phyloP scores from a whole-genome alignment of 2,888 invertebrate species.

The Crematogaster levior region DNA sequence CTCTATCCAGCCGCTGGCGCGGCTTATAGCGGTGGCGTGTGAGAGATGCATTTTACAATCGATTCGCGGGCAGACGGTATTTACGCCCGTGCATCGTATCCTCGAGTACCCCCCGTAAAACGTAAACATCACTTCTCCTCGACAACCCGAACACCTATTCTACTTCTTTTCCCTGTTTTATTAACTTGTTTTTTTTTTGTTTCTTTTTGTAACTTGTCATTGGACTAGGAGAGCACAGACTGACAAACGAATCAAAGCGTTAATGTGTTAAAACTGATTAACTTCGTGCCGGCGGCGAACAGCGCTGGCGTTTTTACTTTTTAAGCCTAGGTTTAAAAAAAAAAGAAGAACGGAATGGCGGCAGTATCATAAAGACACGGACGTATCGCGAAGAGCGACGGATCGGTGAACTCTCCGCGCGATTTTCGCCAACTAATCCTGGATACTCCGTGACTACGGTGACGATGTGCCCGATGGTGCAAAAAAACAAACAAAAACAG shows the following conservation, averaged over 20 bases:
- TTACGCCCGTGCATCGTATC: conserved; percentile 55
- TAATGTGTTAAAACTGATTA: conserved; percentile 76
- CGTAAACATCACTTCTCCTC: conserved; percentile 64
- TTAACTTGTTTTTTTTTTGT: conserved; percentile 46
- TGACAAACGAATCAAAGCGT: conserved; percentile 84
- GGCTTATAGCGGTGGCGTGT: conserved; percentile 48
- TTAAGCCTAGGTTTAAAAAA: conserved; percentile 72
- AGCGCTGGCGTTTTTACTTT: conserved; percentile 71
- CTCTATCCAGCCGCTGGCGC: conserved; percentile 37
- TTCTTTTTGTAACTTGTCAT: conserved; percentile 70
- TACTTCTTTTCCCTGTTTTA: conserved; percentile 32
- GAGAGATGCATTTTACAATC: conserved; percentile 70
- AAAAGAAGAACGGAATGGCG: conserved; percentile 58
- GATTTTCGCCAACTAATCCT: conserved; percentile 22
- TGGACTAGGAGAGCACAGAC: conserved; percentile 85
- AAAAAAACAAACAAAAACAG: conserved; percentile 23
- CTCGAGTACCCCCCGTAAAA: conserved; percentile 61
- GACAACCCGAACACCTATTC: conserved; percentile 61
- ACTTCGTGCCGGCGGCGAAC: conserved; percentile 69
- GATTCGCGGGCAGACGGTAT: conserved; percentile 57
- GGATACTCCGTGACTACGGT: conserved; percentile 39
- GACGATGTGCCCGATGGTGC: conserved; percentile 53
- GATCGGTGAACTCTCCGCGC: conserved; percentile 7
- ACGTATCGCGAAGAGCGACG: conserved; percentile 30
- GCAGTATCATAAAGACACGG: conserved; percentile 57